Percentiles rank a stretch among this genome's conserved stretches.
Conservation (phyloP, 2,113 vertebrate species). For the Prolemur simus region DNA sequence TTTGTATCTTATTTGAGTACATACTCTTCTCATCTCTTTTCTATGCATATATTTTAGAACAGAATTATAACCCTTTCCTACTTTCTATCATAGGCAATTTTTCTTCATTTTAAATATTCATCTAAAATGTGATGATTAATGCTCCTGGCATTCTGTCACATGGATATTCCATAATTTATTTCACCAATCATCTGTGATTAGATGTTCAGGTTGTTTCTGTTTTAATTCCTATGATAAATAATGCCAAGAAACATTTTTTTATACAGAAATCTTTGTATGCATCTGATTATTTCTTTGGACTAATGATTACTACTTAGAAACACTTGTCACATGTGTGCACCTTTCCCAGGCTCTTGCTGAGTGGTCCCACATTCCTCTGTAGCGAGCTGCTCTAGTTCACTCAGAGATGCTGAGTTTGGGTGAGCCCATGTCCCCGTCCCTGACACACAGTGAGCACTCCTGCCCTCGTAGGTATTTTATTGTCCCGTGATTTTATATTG, state of each 20-base stretch:
- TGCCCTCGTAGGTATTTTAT: fast-evolving
- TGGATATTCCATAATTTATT: not conserved
- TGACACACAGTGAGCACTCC: fast-evolving
- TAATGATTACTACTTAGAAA: not conserved
- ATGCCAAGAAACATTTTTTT: not conserved
- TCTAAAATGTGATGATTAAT: not conserved
- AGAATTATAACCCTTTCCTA: not conserved
- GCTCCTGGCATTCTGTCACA: not conserved
- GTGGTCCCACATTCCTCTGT: not conserved
- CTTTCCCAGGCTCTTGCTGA: not conserved
- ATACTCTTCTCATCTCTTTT: not conserved
- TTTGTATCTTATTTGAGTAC: not conserved
- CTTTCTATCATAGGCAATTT: not conserved
- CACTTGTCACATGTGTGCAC: fast-evolving
- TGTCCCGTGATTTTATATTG: not conserved
- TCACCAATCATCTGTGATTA: not conserved
- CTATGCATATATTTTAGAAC: not conserved
- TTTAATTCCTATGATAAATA: not conserved
- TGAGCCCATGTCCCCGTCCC: not conserved
- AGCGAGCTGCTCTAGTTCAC: not conserved
- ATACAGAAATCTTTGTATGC: not conserved
- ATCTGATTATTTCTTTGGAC: not conserved
- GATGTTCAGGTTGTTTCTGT: not conserved
- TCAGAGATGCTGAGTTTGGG: fast-evolving
- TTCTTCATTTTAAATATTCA: not conserved